A percentile compares a stretch with the other conserved stretches of the same genome.
Conservation (phyloP, 2,797 vertebrate genomes). For the Etheostoma nigrum region DNA sequence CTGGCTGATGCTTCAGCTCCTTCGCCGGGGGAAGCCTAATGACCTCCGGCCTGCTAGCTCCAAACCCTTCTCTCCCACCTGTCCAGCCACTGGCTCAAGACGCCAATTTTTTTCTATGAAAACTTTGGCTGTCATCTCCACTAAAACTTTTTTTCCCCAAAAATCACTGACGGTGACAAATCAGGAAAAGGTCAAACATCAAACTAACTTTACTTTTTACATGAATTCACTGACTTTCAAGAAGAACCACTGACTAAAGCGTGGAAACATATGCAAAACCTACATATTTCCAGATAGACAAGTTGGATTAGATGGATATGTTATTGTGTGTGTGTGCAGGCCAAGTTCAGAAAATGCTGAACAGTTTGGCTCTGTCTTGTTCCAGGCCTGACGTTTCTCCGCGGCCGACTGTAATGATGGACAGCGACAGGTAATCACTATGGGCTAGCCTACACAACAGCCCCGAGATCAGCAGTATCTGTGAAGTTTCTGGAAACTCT, state of each 20-base stretch:
- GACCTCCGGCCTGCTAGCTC: conserved; percentile 63
- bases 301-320: not conserved
- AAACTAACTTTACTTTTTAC: not conserved
- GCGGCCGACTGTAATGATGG: conserved; percentile 71
- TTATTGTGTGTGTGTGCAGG: not conserved
- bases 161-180: conserved; percentile 20
- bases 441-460: conserved; percentile 51
- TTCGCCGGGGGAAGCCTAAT: conserved; percentile 63
- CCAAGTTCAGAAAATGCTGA: conserved; percentile 47
- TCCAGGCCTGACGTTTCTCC: conserved; percentile 69
- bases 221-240: no score
- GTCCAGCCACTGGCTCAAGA: conserved; percentile 18
- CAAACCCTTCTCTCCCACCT: conserved; percentile 53
- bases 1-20: conserved; percentile 58
- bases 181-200: not conserved
- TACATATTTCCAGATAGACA: conserved; percentile 7
- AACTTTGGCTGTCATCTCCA: conserved; percentile 18
- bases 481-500: conserved; percentile 72
- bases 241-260: not conserved
- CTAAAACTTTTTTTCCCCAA: conserved; percentile 4
- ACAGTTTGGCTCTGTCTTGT: conserved; percentile 49
- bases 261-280: not conserved
- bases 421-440: conserved; percentile 80
- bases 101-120: conserved; percentile 29
- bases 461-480: conserved; percentile 66